A percentile compares a stretch with the other conserved stretches of the same genome.
These are phyloP conservation scores for Cyprinodon tularosa DNA, from an alignment of 2,113 vertebrate species.

Conservation along the genomic window DNA sequence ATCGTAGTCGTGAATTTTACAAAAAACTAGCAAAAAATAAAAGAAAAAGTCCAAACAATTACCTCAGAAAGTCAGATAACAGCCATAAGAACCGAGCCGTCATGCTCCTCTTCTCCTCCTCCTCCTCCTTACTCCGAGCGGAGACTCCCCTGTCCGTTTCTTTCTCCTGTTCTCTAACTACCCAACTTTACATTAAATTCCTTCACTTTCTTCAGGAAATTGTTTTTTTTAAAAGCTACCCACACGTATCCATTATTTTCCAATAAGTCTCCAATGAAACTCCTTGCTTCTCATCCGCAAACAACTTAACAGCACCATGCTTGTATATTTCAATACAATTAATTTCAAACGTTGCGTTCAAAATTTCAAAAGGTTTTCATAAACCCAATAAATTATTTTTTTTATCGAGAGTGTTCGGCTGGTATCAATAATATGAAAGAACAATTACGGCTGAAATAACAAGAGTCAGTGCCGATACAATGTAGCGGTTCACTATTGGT, in stretches of 20 bases:
- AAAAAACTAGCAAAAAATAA: neutral
- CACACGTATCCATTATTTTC: slow-evolving; percentile 37
- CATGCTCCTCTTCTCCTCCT: slow-evolving; percentile 37
- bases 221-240: slow-evolving; percentile 3
- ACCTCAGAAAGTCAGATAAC: slow-evolving; percentile 49
- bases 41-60: slow-evolving; percentile 9
- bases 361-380: neutral
- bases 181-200: slow-evolving; percentile 61
- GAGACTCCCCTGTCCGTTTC: slow-evolving; percentile 49
- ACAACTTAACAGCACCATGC: slow-evolving; percentile 48
- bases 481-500: slow-evolving; percentile 39
- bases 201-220: neutral
- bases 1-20: slow-evolving; percentile 15
- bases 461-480: slow-evolving; percentile 4
- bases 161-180: slow-evolving; percentile 23
- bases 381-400: neutral
- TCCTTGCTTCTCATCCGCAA: slow-evolving; percentile 21
- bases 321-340: slow-evolving; percentile 16
- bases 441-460: neutral
- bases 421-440: slow-evolving; percentile 4
- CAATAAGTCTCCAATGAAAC: slow-evolving; percentile 36
- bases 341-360: slow-evolving; percentile 40
- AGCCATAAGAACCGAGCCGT: slow-evolving; percentile 15
- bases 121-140: slow-evolving; percentile 33
- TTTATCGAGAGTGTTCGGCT: neutral